Evolutionary conservation across 2,797 vertebrate species (phyloP), one percentile per base, ranked within the genome.

Genomic region (Microctenopoma stevenorrisi): DNA sequence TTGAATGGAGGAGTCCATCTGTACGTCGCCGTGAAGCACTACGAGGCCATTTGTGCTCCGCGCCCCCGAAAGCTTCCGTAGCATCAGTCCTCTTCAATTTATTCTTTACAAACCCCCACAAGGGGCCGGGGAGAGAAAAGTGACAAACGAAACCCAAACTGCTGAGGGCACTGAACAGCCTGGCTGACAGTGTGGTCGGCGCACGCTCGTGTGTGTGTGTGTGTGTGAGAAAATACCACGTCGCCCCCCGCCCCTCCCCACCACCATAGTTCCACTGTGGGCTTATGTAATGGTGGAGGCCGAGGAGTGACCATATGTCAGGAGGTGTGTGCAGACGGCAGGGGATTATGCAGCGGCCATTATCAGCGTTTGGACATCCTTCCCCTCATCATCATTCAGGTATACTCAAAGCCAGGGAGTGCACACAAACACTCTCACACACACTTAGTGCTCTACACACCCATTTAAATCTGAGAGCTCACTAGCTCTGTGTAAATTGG

Each of bases 281-380:
- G 92, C 90, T 94, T 94, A 94, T 92, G 92, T 93, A 93, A 94
- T 81, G 83, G 87, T 84, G 76, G 79, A 91, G 89, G 89, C 87
- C 84, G 74, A 85, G 89, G 92, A 93, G 90, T 93, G 92, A 93
- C 94, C 94, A 94, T 94, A 94, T 94, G 94, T 92, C 92, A 86
- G 84, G 88, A 93, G 88, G 91, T 88, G 86, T 88, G 81, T 80
- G 81, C 88, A 92, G 92, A 90, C 84, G 72, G 91, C 86, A 82
- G 83, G 90, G 86, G 88, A 91, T 91, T 90, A 87, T 84, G 57
- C 88, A 86, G 89, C 81, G 64, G 87, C 90, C 87, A 93, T 93
- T 91, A 90, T 87, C 79, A 72, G 74, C 68, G 66, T 83, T 84
- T 83, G 85, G 83, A 79, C 79, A 74, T 87, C 82, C 78, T 86